Evolutionary conservation across 2,888 invertebrate genomes (phyloP).

Genomic region (Macrosoma leucophasiata): DNA sequence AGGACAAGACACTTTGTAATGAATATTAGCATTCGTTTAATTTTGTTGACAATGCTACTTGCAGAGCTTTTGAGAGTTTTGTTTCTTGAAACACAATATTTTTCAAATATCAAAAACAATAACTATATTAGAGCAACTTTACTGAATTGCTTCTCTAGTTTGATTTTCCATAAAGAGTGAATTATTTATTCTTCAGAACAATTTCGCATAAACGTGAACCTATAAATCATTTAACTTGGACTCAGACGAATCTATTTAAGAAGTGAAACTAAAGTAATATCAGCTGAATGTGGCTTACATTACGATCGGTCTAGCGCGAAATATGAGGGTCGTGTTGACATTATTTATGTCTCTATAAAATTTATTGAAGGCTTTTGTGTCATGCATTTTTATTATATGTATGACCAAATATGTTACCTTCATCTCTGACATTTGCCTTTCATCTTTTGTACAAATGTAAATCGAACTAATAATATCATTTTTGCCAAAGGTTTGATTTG

Average conservation of each 20-base stretch:
- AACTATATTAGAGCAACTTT: not conserved
- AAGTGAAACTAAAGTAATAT: conserved; percentile 35
- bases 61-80: too few species aligned
- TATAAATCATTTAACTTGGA: conserved; percentile 11
- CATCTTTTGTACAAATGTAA: conserved; percentile 18
- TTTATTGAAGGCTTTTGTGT: conserved; percentile 36
- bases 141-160: not conserved
- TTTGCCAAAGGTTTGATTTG: conserved; percentile 15
- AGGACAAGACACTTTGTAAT: too few species aligned
- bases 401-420: too few species aligned
- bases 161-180: conserved; percentile 1
- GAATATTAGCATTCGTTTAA: too few species aligned
- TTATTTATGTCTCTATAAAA: conserved; percentile 39
- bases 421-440: conserved; percentile 28
- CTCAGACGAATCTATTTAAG: conserved; percentile 26
- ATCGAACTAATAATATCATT: conserved; percentile 14
- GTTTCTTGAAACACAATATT: too few species aligned
- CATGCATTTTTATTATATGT: too few species aligned
- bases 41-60: too few species aligned
- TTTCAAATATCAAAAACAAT: not conserved
- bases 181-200: conserved; percentile 4
- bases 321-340: conserved; percentile 41
- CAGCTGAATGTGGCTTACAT: conserved; percentile 34
- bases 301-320: conserved; percentile 39
- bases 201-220: conserved; percentile 5